Conservation (phyloP, 2,888 invertebrate genomes). For the Spicauda simplicius region DNA sequence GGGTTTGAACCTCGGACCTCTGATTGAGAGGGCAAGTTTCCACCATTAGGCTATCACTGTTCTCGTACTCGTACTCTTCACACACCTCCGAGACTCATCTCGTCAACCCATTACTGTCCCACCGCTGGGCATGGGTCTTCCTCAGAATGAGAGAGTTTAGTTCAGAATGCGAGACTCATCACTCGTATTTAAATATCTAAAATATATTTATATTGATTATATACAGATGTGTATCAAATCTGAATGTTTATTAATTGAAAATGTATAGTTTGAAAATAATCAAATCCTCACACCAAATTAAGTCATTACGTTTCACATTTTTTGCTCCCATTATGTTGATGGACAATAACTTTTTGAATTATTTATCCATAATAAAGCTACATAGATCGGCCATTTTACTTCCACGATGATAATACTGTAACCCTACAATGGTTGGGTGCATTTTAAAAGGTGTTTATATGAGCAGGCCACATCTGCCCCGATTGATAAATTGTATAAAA, state of each 20-base stretch:
- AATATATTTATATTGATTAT: too few species aligned
- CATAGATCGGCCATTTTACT: slow-evolving; percentile 42
- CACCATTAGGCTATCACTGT: too few species aligned
- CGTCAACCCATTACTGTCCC: too few species aligned
- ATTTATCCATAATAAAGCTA: not conserved
- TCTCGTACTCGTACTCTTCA: too few species aligned
- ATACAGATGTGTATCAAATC: not conserved
- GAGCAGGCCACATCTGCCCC: slow-evolving; percentile 75
- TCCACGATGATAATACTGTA: slow-evolving; percentile 70
- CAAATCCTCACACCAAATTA: slow-evolving; percentile 7
- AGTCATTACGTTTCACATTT: slow-evolving; percentile 8
- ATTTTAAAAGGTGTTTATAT: slow-evolving; percentile 79
- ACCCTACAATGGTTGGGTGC: slow-evolving; percentile 75
- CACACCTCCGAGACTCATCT: too few species aligned
- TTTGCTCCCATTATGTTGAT: slow-evolving; percentile 12
- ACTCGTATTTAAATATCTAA: too few species aligned
- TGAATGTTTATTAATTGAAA: not conserved
- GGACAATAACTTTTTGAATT: slow-evolving; percentile 15
- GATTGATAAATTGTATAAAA: slow-evolving; percentile 81
- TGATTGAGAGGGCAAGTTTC: too few species aligned
- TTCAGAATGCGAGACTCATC: too few species aligned
- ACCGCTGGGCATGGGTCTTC: too few species aligned
- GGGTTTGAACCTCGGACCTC: too few species aligned
- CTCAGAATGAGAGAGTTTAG: too few species aligned
- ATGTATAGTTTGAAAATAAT: not conserved